Evolutionary conservation across 2,888 invertebrate genomes (phyloP).

Genomic region (Morpho achilles): DNA sequence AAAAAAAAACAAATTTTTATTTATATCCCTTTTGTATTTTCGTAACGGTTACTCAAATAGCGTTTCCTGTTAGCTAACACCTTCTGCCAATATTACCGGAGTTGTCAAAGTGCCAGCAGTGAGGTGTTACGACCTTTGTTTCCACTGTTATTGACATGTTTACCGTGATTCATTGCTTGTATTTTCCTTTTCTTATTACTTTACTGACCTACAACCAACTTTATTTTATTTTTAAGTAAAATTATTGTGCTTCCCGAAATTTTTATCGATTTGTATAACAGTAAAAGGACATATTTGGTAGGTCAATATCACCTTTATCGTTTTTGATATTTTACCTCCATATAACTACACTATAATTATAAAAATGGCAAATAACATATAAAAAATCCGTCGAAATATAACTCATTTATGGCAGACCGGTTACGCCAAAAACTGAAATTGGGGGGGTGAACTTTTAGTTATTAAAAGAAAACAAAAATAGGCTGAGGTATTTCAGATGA

Average conservation of each 20-base stretch:
- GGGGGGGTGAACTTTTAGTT: conserved; percentile 45
- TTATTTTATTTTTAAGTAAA: too few relatives aligned
- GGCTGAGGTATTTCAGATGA: conserved; percentile 57
- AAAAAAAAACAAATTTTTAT: conserved; percentile 12
- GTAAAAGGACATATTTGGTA: too few relatives aligned
- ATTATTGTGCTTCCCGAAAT: too few relatives aligned
- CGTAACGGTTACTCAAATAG: conserved; percentile 53
- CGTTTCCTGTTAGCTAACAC: conserved; percentile 68
- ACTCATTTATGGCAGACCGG: conserved; percentile 24
- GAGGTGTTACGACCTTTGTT: conserved; percentile 66
- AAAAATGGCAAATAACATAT: too few relatives aligned
- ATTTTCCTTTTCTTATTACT: conserved; percentile 9
- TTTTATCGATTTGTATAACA: too few relatives aligned
- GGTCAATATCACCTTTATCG: too few relatives aligned
- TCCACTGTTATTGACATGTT: conserved; percentile 44
- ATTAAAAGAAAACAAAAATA: conserved; percentile 69
- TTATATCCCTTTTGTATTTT: conserved; percentile 22
- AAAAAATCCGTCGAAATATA: conserved; percentile 2
- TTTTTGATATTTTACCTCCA: too few relatives aligned
- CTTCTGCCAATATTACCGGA: conserved; percentile 57
- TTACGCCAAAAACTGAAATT: conserved; percentile 55
- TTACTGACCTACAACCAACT: conserved; percentile 1
- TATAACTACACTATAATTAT: too few relatives aligned
- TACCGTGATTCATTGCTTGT: conserved; percentile 37
- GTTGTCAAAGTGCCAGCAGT: conserved; percentile 64